Base-by-base conservation (phyloP, 2,797 vertebrate species). In the Euphonia xanthogaster region DNA sequence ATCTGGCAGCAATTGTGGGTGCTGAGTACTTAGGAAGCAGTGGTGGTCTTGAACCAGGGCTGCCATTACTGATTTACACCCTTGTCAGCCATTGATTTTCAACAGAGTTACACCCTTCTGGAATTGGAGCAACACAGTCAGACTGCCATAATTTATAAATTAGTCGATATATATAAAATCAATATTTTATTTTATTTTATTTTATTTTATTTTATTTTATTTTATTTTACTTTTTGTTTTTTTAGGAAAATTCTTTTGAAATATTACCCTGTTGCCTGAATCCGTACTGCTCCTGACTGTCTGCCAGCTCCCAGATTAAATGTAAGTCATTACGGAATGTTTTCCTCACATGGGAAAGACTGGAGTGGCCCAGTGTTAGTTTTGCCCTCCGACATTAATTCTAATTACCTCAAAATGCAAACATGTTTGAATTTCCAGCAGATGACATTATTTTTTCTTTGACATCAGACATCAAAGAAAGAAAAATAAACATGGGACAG, bases 361-460 rank as follows among this genome's bases (percentile, higher is more conserved):
- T 97, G 76, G 76, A 96, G 86, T 95, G 91, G 90, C 92, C 96
- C 60, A 61, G 95, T 97, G 94, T 97, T 96, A 93, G 96, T 93
- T 97, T 97, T 97, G 96, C 96, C 96, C 97, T 97, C 95, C 87
- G 57, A 97, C 97, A 98, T 98, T 98, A 98, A 98, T 98, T 98
- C 96, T 97, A 98, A 98, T 98, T 98, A 98, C 97, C 97, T 97
- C 97, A 98, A 97, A 98, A 98, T 95, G 94, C 97, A 98, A 98
- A 97, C 98, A 97, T 84, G 75, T 92, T 97, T 95, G 96, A 95
- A 88, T 98, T 97, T 97, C 97, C 97, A 98, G 94, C 95, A 98
- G 98, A 98, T 97, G 96, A 97, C 96, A 98, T 97, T 97, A 97
- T 98, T 98, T 98, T 98, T 94, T 98, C 94, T 97, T 97, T 98